Percentiles rank a stretch among this genome's conserved stretches.
phyloP scores from a whole-genome alignment of 2,888 invertebrate species.

The Phragmatobia fuliginosa region DNA sequence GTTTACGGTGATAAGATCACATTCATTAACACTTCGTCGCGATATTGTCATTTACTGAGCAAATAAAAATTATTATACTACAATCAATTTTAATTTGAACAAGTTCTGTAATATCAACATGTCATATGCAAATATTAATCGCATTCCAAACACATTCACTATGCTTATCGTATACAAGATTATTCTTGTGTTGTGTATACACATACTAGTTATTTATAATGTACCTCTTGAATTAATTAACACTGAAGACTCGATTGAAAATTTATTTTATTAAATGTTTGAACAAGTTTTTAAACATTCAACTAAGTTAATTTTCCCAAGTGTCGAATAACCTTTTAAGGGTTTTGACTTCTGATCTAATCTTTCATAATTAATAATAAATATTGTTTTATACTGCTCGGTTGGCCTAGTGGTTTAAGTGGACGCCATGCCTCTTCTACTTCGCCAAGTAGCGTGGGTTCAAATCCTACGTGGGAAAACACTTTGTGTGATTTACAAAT shows the following conservation, averaged over 20 bases:
- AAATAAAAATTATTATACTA: constrained; percentile 27
- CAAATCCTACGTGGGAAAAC: no score
- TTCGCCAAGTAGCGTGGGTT: no score
- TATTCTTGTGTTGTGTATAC: not conserved
- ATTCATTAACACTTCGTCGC: constrained; percentile 28
- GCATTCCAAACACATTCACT: constrained; percentile 20
- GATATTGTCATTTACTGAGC: constrained; percentile 20
- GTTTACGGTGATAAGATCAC: constrained; percentile 20
- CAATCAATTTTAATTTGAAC: constrained; percentile 34
- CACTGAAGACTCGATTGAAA: not conserved
- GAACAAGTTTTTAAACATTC: not conserved
- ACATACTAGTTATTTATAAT: not conserved
- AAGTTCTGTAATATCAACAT: constrained; percentile 32
- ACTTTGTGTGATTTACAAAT: no score
- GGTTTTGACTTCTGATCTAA: no score
- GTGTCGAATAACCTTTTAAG: no score
- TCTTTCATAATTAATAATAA: no score
- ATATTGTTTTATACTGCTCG: no score
- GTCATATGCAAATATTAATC: constrained; percentile 24
- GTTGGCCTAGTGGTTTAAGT: no score
- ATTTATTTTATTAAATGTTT: not conserved
- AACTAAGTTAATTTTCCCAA: not conserved
- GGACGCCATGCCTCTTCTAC: no score
- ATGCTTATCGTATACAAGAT: constrained; percentile 13
- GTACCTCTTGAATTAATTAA: not conserved